Evolutionary conservation across 2,888 invertebrate species (phyloP).

Genomic region (Octonoba sinensis): DNA sequence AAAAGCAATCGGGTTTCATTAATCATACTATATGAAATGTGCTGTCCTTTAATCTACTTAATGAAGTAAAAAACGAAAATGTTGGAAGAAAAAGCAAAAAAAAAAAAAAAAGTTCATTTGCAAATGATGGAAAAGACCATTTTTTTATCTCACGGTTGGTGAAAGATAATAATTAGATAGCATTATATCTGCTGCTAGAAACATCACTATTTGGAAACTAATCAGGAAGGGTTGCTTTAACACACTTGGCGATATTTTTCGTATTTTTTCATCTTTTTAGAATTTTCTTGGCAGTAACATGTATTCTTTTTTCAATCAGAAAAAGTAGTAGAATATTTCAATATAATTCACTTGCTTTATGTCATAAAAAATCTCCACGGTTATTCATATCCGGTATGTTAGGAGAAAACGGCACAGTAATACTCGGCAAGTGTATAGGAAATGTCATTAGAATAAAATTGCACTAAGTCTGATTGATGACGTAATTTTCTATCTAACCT

Average conservation of each 20-base stretch:
- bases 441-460: no score
- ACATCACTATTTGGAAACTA: background rate
- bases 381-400: no score
- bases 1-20: slow-evolving; percentile 51
- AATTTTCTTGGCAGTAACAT: no score
- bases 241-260: background rate
- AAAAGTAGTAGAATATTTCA: no score
- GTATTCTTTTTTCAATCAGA: no score
- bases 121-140: slow-evolving; percentile 36
- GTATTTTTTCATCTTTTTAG: background rate
- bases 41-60: slow-evolving; percentile 12
- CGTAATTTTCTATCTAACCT: no score
- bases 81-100: background rate
- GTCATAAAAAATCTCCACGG: no score
- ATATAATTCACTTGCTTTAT: no score
- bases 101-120: slow-evolving; percentile 24
- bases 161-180: slow-evolving; percentile 51
- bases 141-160: slow-evolving; percentile 14
- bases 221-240: slow-evolving; percentile 13
- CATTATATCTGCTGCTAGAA: slow-evolving; percentile 7
- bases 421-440: no score
- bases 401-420: no score
- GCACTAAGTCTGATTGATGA: no score
- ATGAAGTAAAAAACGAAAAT: slow-evolving; percentile 6
- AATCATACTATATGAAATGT: slow-evolving; percentile 39